Base-by-base conservation (phyloP, 2,888 invertebrate species). In the Blastobasis adustella region DNA sequence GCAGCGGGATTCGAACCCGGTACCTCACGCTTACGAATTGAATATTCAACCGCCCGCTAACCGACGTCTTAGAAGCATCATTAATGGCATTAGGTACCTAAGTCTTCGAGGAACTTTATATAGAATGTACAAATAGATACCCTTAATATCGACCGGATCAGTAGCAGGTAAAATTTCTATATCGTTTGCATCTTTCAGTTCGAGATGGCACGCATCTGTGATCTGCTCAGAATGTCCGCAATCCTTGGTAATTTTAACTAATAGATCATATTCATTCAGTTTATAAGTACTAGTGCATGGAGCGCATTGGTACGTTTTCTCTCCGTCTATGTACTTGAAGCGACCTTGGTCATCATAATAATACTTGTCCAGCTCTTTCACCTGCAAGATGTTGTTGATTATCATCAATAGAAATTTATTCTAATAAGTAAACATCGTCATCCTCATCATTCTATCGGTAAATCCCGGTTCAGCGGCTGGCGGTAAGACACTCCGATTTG, bases 341-440 rank as follows among this genome's bases (percentile, higher is more conserved):
- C 83, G 77, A 5, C 87, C 85, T 46, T 60, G 54, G 5, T 59
- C 56, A 50, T 86, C 81, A 58, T 67, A 80, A 49, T 66, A 76
- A 49, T 79, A 79, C 4, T 65, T 59, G 0, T 63, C 60, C 2
- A 61, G 64, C 37, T 69, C 65, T 1, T 53, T 10, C 2, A 60
- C 51, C 78, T 79, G 54, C 42, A 6, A 46, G 10, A 6, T 45
- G 6, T n/a, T 44, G 5, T 42, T 8, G 6, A n/a, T 8, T 42
- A 42, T 42, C 10, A 42, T 9, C 9, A 42, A 42, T 9, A 10
- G 10, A 10, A 42, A 42, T 5, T 4, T 42, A 42, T 42, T 23
- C 23, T 23, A 23, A 23, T 23, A 23, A 23, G 23, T 23, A 23
- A 23, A 23, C 23, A 23, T 23, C 23, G 23, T 23, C 23, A 23